Percentiles rank a stretch among this genome's conserved stretches.
phyloP scores from a whole-genome alignment of 1,140 invertebrate species.

The Heliconius congener region DNA sequence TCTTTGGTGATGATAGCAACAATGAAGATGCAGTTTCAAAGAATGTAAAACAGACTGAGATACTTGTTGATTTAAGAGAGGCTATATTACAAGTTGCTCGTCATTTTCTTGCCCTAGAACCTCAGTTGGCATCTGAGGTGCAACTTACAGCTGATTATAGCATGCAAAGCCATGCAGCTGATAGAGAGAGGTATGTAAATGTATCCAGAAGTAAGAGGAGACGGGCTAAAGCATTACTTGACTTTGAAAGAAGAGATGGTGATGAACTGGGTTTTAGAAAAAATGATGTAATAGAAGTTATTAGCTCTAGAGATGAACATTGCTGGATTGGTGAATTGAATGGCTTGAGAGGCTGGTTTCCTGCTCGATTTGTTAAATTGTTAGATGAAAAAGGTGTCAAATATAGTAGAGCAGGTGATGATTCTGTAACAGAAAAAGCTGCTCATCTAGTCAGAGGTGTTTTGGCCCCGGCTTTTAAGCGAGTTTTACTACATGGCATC shows the following conservation, averaged over 20 bases:
- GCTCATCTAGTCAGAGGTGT: constrained; percentile 97
- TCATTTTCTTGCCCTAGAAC: constrained; percentile 93
- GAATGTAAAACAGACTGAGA: constrained; percentile 97
- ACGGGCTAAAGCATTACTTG: constrained; percentile 96
- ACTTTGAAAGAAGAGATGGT: constrained; percentile 99
- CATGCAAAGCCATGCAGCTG: constrained; percentile 96
- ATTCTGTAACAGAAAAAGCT: constrained; percentile 96
- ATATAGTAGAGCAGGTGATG: constrained; percentile 98
- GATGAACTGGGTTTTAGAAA: constrained; percentile 99
- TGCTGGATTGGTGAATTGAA: constrained; percentile 99
- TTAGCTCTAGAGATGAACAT: constrained; percentile 99
- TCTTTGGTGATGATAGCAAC: constrained; percentile 89
- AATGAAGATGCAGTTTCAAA: constrained; percentile 95
- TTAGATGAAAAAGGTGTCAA: constrained; percentile 98
- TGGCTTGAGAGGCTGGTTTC: constrained; percentile 99
- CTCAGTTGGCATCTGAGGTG: constrained; percentile 87
- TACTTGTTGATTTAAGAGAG: constrained; percentile 97
- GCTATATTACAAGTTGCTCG: constrained; percentile 94
- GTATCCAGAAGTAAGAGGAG: constrained; percentile 92
- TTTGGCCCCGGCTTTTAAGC: constrained; percentile 96
- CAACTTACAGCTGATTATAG: constrained; percentile 95
- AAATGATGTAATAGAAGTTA: constrained; percentile 98
- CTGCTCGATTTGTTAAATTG: constrained; percentile 98
- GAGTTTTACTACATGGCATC: constrained; percentile 98
- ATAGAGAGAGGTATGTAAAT: constrained; percentile 96